Evolutionary conservation across 1,140 invertebrate genomes (phyloP), one percentile per base, ranked within the genome.

Genomic region (Riptortus pedestris): DNA sequence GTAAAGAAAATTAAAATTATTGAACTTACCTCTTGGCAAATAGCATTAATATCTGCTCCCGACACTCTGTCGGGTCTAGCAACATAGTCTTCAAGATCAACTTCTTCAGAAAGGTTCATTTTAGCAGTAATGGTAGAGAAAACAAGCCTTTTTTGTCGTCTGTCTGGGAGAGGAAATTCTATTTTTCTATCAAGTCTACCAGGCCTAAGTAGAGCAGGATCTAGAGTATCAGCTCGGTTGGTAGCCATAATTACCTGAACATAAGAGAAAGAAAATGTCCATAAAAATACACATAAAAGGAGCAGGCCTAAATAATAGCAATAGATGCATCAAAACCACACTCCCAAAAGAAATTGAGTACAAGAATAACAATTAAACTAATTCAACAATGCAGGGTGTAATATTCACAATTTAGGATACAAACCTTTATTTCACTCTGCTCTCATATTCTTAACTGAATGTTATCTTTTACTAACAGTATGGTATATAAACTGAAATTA

Each of bases 181-280:
- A 99, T 99, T 79, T 99, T 99, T 67, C 97, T 81, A 78, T 99
- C 97, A 55, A 99, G 81, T 74, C 97, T 85, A 57, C 97, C 97
- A 22, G 97, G 96, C 72, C 97, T 83, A 2, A 99, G 78, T 0
- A 99, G 79, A 11, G 97, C 97, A 47, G 97, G 97, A 81, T 99
- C 97, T 52, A 99, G 76, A 1, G 96, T 99, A 73, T 99, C 97
- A 26, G 95, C 95, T 72, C 95, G 83, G 74, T 99, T 99, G 0
- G 97, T 99, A 1, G 97, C 97, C 97, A 99, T 99, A 48, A 99
- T 99, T 16, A 99, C 96, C 87, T 91, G n/a, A n/a, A n/a, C n/a
- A n/a, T n/a, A 70, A 62, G 76, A 74, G 12, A 69, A 59, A 45
- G 55, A 16, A 61, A 28, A 58, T 60, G 27, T 28, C 16, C 16